Evolutionary conservation across 64 coral and sea anemone genomes (phyloP).

Genomic region (Anthopleura sola): DNA sequence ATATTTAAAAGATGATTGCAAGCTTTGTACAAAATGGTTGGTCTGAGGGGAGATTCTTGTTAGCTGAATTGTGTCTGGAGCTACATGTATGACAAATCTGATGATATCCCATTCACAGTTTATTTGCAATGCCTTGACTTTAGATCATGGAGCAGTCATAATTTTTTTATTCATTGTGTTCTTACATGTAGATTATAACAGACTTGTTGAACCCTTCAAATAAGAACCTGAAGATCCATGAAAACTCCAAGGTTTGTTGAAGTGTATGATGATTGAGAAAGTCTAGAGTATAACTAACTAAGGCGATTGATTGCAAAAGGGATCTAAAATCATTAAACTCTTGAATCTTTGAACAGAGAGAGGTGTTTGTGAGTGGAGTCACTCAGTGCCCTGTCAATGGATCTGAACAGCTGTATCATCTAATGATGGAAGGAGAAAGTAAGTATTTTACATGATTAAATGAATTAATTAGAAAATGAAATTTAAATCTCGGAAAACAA

Average conservation of each 20-base stretch:
- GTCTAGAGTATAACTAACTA: neutral
- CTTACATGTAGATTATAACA: constrained; percentile 74
- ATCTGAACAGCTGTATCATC: constrained; percentile 39
- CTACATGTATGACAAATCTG: too few species aligned
- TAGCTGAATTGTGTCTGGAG: too few species aligned
- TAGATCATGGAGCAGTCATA: too few species aligned
- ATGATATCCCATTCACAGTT: too few species aligned
- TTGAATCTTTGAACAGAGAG: constrained; percentile 26
- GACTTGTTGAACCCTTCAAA: constrained; percentile 70
- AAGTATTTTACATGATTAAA: constrained; percentile 12
- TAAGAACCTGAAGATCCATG: constrained; percentile 77
- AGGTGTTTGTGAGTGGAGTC: constrained; percentile 68
- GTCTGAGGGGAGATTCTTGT: too few species aligned
- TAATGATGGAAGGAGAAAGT: constrained; percentile 85
- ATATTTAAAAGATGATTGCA: too few species aligned
- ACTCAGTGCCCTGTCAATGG: constrained; percentile 57
- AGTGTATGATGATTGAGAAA: neutral
- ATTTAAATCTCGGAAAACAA: too few species aligned
- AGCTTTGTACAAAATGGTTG: too few species aligned
- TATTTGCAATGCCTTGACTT: too few species aligned
- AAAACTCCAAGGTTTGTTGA: constrained; percentile 51
- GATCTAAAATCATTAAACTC: neutral
- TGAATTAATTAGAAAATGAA: too few species aligned
- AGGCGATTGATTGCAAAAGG: too few species aligned
- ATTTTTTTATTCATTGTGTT: neutral